Percentiles rank a stretch among this genome's conserved stretches.
Conservation (phyloP, 2,888 invertebrate species). For the Liposcelis brunnea region DNA sequence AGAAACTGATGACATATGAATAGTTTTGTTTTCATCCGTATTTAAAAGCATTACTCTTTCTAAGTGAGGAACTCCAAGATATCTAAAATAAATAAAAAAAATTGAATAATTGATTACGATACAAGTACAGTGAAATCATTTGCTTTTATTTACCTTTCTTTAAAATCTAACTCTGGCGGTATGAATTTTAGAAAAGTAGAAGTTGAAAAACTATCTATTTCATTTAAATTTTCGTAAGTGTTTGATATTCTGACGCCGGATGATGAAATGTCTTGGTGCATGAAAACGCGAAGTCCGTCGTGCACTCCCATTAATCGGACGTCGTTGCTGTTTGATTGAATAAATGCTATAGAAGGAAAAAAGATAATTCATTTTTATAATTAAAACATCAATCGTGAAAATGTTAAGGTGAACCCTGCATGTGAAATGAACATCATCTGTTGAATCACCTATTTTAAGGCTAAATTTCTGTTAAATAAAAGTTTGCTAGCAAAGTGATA, state of each 20-base stretch:
- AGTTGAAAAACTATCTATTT: slow-evolving; percentile 23
- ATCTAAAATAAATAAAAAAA: slow-evolving; percentile 36
- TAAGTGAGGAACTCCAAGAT: slow-evolving; percentile 74
- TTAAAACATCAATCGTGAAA: slow-evolving; percentile 12
- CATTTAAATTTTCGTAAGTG: slow-evolving; percentile 10
- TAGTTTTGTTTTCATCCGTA: slow-evolving; percentile 65
- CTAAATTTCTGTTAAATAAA: no score
- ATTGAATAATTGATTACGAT: slow-evolving; percentile 1
- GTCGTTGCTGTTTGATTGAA: slow-evolving; percentile 47
- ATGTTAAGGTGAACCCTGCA: no score
- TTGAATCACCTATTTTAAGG: no score
- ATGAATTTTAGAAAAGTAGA: slow-evolving; percentile 38
- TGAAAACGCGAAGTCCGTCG: slow-evolving; percentile 37
- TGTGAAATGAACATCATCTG: no score
- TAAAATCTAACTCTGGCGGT: slow-evolving; percentile 49
- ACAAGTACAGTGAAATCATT: no score
- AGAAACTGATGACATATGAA: slow-evolving; percentile 85
- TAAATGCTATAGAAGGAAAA: slow-evolving; percentile 40
- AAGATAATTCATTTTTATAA: slow-evolving; percentile 16
- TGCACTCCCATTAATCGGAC: slow-evolving; percentile 27
- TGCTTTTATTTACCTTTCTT: slow-evolving; percentile 37
- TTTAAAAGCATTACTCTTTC: slow-evolving; percentile 77
- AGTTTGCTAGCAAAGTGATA: no score
- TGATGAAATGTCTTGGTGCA: slow-evolving; percentile 29
- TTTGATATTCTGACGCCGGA: neutral